Evolutionary conservation across 2,888 invertebrate genomes (phyloP).

Genomic region (Dryadula phaetusa): DNA sequence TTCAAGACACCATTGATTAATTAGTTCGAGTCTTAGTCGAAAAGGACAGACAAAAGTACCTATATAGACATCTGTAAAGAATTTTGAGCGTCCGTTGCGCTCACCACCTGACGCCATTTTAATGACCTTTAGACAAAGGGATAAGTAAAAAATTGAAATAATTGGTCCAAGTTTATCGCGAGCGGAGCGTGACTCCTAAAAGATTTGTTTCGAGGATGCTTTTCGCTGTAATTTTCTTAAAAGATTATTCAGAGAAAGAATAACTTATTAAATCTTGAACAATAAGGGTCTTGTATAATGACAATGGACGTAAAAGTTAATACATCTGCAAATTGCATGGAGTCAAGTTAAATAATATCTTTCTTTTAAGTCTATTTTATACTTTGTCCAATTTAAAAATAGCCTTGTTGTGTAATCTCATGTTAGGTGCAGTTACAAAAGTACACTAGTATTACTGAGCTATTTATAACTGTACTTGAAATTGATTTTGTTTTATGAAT

Average conservation of each 20-base stretch:
- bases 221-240: conserved; percentile 79
- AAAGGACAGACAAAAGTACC: conserved; percentile 64
- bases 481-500: conserved; percentile 76
- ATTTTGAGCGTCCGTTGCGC: conserved; percentile 55
- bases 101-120: conserved; percentile 79
- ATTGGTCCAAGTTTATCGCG: conserved; percentile 78
- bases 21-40: conserved; percentile 76
- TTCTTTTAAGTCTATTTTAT: not conserved
- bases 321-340: conserved; percentile 10
- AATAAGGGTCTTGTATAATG: conserved; percentile 66
- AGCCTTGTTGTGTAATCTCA: not conserved
- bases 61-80: conserved; percentile 60
- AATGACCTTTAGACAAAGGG: conserved; percentile 72
- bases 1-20: conserved; percentile 77
- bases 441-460: conserved; percentile 45
- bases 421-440: not conserved
- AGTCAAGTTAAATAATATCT: conserved; percentile 6
- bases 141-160: conserved; percentile 74
- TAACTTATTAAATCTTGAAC: conserved; percentile 78
- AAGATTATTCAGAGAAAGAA: conserved; percentile 69
- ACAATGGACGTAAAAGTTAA: conserved; percentile 29
- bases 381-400: not conserved
- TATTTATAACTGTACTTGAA: conserved; percentile 71
- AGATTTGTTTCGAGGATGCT: conserved; percentile 77
- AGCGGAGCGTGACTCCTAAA: conserved; percentile 78